Conservation (phyloP, 92 coral and sea anemone species). For the Parazoanthus atlanticus region DNA sequence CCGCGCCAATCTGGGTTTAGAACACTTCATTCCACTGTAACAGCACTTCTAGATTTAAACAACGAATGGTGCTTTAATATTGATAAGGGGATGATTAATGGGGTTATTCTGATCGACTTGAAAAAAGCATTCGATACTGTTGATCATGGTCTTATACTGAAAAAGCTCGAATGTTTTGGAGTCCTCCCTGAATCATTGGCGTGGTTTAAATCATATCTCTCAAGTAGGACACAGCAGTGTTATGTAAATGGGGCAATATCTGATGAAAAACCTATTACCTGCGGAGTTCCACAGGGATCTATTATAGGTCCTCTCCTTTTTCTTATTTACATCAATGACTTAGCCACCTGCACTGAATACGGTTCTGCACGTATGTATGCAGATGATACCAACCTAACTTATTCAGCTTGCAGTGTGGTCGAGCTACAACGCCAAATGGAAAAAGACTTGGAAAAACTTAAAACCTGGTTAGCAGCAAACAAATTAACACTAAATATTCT, state of each 20-base stretch:
- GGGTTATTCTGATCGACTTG: constrained; percentile 39
- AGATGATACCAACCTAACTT: too few relatives aligned
- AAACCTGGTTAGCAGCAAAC: too few relatives aligned
- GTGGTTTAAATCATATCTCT: constrained; percentile 39
- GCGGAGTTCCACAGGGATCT: constrained; percentile 45
- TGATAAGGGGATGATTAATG: constrained; percentile 29
- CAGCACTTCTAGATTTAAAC: constrained; percentile 35
- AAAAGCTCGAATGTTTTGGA: constrained; percentile 22
- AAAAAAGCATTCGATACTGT: constrained; percentile 45
- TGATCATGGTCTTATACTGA: constrained; percentile 19
- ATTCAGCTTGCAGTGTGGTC: too few relatives aligned
- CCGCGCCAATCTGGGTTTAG: constrained; percentile 48
- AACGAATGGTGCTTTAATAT: constrained; percentile 34
- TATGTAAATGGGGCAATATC: too few relatives aligned
- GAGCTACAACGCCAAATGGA: too few relatives aligned
- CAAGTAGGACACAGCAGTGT: too few relatives aligned
- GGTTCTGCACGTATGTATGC: too few relatives aligned
- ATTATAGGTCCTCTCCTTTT: constrained; percentile 38
- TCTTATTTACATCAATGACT: constrained; percentile 24
- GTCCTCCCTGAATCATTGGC: neutral
- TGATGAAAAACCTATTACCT: too few relatives aligned
- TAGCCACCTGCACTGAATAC: neutral
- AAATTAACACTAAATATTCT: too few relatives aligned
- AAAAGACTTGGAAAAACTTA: constrained; percentile 35
- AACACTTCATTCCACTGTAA: constrained; percentile 42